Conservation (phyloP, 2,113 vertebrate species). For the Microtus pennsylvanicus region DNA sequence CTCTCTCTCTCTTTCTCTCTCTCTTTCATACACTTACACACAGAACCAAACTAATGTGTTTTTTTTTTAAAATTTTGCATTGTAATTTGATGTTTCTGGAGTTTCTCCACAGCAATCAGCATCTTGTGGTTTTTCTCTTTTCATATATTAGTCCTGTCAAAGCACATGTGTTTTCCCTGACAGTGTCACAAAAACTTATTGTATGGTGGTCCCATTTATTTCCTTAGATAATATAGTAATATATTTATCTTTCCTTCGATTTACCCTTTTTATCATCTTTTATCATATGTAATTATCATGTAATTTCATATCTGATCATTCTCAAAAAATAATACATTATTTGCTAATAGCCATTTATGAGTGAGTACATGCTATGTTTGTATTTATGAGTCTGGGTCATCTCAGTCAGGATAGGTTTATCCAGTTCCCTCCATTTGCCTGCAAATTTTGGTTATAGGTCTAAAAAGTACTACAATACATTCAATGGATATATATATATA, state of each 20-base stretch:
- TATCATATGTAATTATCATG: neutral
- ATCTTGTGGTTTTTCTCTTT: neutral
- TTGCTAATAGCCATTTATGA: neutral
- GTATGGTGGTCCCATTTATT: neutral
- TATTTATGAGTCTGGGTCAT: too few species aligned
- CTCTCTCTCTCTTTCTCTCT: neutral
- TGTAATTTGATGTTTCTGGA: neutral
- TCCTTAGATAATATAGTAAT: neutral
- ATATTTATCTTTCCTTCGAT: neutral
- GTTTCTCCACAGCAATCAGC: neutral
- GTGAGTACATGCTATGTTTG: too few species aligned
- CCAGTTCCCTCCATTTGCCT: too few species aligned
- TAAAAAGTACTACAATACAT: neutral
- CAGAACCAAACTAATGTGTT: neutral
- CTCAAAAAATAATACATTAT: neutral
- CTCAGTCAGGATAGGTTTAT: too few species aligned
- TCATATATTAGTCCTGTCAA: neutral
- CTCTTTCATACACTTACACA: neutral
- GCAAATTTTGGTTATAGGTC: neutral
- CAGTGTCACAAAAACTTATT: neutral
- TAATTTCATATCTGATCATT: neutral
- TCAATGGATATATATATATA: neutral
- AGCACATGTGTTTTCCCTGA: accelerated
- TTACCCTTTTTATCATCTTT: neutral
- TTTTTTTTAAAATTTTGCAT: neutral